A percentile compares a stretch with the other conserved stretches of the same genome.
Conservation (phyloP, 2,888 invertebrate species). For the Craniophora ligustri region DNA sequence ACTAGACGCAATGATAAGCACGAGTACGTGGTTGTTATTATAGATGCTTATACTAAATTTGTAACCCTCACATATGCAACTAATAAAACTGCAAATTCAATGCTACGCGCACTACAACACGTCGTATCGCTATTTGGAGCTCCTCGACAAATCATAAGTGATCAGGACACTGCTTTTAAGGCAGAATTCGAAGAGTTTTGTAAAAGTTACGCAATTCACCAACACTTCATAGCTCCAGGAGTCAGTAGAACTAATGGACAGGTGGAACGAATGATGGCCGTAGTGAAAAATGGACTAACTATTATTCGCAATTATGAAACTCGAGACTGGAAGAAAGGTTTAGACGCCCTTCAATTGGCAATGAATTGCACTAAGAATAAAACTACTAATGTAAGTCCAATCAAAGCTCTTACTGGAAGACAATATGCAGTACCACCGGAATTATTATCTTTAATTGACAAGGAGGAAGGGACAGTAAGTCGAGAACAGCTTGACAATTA, state of each 20-base stretch:
- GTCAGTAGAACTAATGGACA: slow-evolving; percentile 41
- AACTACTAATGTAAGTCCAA: slow-evolving; percentile 9
- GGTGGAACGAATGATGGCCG: slow-evolving; percentile 38
- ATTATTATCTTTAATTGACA: slow-evolving; percentile 9
- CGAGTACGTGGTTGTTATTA: slow-evolving; percentile 35
- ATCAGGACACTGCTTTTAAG: slow-evolving; percentile 37
- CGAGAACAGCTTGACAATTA: background rate
- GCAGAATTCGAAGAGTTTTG: slow-evolving; percentile 31
- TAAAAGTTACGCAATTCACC: slow-evolving; percentile 17
- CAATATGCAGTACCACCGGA: slow-evolving; percentile 20
- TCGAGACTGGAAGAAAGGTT: slow-evolving; percentile 7
- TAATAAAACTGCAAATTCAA: slow-evolving; percentile 6
- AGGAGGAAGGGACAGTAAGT: slow-evolving; percentile 5
- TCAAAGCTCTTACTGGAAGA: slow-evolving; percentile 6
- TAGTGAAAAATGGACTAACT: slow-evolving; percentile 42
- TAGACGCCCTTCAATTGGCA: slow-evolving; percentile 25
- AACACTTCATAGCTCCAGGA: slow-evolving; percentile 38
- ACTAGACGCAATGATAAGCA: slow-evolving; percentile 10
- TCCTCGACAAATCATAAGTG: slow-evolving; percentile 29
- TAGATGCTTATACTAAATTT: slow-evolving; percentile 38
- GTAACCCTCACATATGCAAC: slow-evolving; percentile 21
- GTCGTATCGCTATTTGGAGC: slow-evolving; percentile 34
- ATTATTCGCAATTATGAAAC: slow-evolving; percentile 49
- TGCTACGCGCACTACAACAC: slow-evolving; percentile 28
- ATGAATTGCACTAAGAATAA: slow-evolving; percentile 11